A percentile compares a stretch with the other conserved stretches of the same genome.
Evolutionary conservation across 2,113 vertebrate species (phyloP).

Genomic region (Myotis lucifugus): DNA sequence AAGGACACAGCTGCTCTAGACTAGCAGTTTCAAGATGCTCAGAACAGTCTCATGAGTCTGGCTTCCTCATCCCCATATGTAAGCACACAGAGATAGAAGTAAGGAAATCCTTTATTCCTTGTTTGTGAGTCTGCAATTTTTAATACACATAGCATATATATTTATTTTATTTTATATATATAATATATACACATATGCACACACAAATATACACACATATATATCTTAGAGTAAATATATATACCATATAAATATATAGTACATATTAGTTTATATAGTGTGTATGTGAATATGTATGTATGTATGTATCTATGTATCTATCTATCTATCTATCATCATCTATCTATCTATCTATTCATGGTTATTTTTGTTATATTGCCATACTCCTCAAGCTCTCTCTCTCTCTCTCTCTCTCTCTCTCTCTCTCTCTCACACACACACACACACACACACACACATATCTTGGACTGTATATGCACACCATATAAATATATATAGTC

Average conservation of each 20-base stretch:
- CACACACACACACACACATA: background rate
- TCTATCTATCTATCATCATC: background rate
- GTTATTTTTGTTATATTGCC: background rate
- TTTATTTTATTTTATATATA: background rate
- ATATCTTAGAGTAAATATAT: background rate
- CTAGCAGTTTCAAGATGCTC: slow-evolving; percentile 46
- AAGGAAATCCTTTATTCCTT: background rate
- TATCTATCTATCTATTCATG: background rate
- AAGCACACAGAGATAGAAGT: background rate
- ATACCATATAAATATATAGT: background rate
- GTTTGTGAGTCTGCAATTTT: background rate
- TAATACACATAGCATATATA: background rate
- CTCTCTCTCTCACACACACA: too few species aligned
- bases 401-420: too few species aligned
- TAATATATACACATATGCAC: background rate
- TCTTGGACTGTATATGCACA: background rate
- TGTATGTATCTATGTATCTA: background rate
- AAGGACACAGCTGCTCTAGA: slow-evolving; percentile 74
- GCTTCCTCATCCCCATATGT: background rate
- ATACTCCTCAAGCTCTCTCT: background rate
- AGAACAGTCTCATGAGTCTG: background rate
- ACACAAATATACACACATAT: too few species aligned
- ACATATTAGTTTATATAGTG: background rate
- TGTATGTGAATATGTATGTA: background rate
- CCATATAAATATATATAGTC: background rate